Evolutionary conservation across 2,113 vertebrate genomes (phyloP), one percentile per base, ranked within the genome.

Genomic region (Motacilla tschutschensis): DNA sequence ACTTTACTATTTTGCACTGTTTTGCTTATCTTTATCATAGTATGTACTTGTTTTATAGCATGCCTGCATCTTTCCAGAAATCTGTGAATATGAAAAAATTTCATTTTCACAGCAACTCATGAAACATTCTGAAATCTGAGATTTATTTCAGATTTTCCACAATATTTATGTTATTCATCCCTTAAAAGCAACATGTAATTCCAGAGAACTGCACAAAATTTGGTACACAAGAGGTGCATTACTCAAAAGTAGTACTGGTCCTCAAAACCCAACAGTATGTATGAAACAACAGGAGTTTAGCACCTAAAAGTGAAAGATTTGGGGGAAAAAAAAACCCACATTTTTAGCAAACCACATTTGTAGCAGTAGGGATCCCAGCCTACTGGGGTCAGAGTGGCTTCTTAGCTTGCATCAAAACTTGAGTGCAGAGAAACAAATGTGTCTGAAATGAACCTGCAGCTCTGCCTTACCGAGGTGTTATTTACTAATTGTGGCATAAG

Each of bases 291-390:
- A 70, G 21, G 9, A 3, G 46, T 87, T 69, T 73, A 67, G 60
- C 36, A 48, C 17, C 44, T 55, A 64, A 60, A 67, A 26, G 3
- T 14, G 36, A 59, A 85, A 62, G 15, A 25, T 62, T 47, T 18
- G 8, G 2, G 12, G 5, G 0, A 1, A 2, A 6, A 51, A 76
- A 64, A 43, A n/a, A 0, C 4, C 5, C 9, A 3, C 10, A 16
- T 67, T 84, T 24, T 15, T 28, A 36, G 20, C 11, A 58, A 73
- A 74, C 17, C n/a, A n/a, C n/a, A n/a, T n/a, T n/a, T n/a, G n/a
- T n/a, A n/a, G 5, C 21, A 31, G 9, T 19, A 47, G 5, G 18
- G 31, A 51, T 59, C 48, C 21, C 50, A 75, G 15, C n/a, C 14
- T 25, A 0, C 2, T 36, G 11, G 22, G 36, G 70, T 73, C n/a